Base-by-base conservation (phyloP, 2,113 vertebrate species). In the Orthonyx spaldingii region DNA sequence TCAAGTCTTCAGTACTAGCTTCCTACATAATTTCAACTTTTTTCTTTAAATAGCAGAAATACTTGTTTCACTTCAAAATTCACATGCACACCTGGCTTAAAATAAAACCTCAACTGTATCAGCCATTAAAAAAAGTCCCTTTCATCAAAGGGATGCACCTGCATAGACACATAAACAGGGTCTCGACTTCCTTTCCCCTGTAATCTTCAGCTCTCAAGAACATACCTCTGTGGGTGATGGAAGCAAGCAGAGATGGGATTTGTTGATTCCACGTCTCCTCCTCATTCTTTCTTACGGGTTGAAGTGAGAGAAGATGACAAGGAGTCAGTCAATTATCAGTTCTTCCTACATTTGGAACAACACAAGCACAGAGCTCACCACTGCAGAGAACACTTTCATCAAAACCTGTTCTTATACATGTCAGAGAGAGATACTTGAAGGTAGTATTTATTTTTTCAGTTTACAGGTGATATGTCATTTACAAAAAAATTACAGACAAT, bases 381-480 rank as follows among this genome's bases (percentile, higher is more conserved):
- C 60, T 66, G 46, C 24, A 61, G 82, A 59, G 64, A 87, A 21
- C 30, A 6, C 47, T 24, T 82, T 18, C 64, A 79, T 23, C 75
- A 77, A 74, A 88, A 90, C 81, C 90, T 96, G 60, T 52, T 70
- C 87, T 95, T 89, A 95, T 59, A 71, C 56, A 84, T 93, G 78
- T 91, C 92, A 95, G 95, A 97, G 95, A 96, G 93, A 95, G 96
- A 87, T 77, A 95, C 91, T 96, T 97, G 94, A 97, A 97, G 95
- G 94, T 96, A 97, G 74, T 96, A 97, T 98, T 98, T 98, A 98
- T 98, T 98, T 97, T 92, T 95, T 97, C 96, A 97, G 97, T 98
- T 98, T 98, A 98, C 98, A 98, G 92, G 95, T 98, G 96, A 97
- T 95, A 97, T 83, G 56, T 98, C 97, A 98, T 98, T 98, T 98